Conservation (phyloP, 2,113 vertebrate species). For the Pagrus major region DNA sequence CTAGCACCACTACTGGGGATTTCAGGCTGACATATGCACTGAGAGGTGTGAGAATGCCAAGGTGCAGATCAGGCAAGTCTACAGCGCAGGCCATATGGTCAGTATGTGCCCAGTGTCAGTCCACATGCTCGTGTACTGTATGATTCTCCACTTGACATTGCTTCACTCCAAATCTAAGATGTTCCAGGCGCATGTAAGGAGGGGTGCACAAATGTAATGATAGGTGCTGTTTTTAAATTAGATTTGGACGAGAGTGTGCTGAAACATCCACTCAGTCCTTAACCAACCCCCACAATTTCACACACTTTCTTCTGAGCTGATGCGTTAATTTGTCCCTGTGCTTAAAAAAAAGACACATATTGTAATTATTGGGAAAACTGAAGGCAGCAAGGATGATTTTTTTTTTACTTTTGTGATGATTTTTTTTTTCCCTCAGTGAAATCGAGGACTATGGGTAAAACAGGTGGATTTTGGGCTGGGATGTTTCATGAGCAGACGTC, state of each 20-base stretch:
- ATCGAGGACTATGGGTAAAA: slow-evolving; percentile 13
- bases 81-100: slow-evolving; percentile 31
- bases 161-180: slow-evolving; percentile 15
- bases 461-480: slow-evolving; percentile 19
- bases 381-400: not conserved
- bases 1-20: slow-evolving; percentile 5
- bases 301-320: not conserved
- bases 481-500: slow-evolving; percentile 58
- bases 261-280: slow-evolving; percentile 14
- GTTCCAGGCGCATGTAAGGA: not conserved
- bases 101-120: not conserved
- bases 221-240: slow-evolving; percentile 32
- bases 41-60: slow-evolving; percentile 48
- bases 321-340: slow-evolving; percentile 14
- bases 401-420: slow-evolving; percentile 3
- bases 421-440: not conserved
- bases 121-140: slow-evolving; percentile 23
- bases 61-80: slow-evolving; percentile 37
- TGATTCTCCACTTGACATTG: slow-evolving; percentile 18
- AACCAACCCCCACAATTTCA: slow-evolving; percentile 21
- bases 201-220: slow-evolving; percentile 8
- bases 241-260: slow-evolving; percentile 4
- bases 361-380: slow-evolving; percentile 8
- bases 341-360: slow-evolving; percentile 12
- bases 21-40: slow-evolving; percentile 28